These are phyloP conservation scores for Mylabris sibirica DNA, from an alignment of 2,888 invertebrate species.

Conservation along the genomic window DNA sequence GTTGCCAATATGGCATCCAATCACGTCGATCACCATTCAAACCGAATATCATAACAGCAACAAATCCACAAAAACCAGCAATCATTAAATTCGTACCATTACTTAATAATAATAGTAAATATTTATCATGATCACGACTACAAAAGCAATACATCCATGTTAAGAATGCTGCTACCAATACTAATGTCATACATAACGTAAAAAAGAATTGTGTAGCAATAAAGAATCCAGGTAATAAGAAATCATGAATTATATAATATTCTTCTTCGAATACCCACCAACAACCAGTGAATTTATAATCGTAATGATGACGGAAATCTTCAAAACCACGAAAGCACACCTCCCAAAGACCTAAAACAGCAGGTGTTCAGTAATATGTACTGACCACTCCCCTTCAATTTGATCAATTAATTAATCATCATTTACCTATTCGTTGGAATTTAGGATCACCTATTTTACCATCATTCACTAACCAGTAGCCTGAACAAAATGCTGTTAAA, in stretches of 20 bases:
- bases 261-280: conserved; percentile 99
- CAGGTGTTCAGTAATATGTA: not conserved
- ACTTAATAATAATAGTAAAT: conserved; percentile 75
- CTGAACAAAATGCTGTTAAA: conserved; percentile 83
- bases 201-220: conserved; percentile 94
- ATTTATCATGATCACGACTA: conserved; percentile 79
- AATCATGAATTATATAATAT: conserved; percentile 92
- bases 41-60: conserved; percentile 88
- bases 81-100: conserved; percentile 77
- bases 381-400: conserved; percentile 49
- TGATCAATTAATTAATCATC: conserved; percentile 16
- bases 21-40: conserved; percentile 89
- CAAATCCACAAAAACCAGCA: conserved; percentile 80
- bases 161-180: conserved; percentile 78
- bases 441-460: conserved; percentile 79
- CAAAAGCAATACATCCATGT: conserved; percentile 77
- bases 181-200: conserved; percentile 84
- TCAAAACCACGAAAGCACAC: conserved; percentile 90
- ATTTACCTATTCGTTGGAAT: conserved; percentile 81
- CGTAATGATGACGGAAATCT: conserved; percentile 86
- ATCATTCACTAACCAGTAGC: conserved; percentile 87
- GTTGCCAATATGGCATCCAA: conserved; percentile 97
- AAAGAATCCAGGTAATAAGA: conserved; percentile 89
- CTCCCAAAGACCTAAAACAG: conserved; percentile 86
- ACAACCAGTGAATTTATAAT: conserved; percentile 83